Percentiles rank a stretch among this genome's conserved stretches.
phyloP scores from a whole-genome alignment of 2,113 vertebrate genomes.

The Pitta sordida region DNA sequence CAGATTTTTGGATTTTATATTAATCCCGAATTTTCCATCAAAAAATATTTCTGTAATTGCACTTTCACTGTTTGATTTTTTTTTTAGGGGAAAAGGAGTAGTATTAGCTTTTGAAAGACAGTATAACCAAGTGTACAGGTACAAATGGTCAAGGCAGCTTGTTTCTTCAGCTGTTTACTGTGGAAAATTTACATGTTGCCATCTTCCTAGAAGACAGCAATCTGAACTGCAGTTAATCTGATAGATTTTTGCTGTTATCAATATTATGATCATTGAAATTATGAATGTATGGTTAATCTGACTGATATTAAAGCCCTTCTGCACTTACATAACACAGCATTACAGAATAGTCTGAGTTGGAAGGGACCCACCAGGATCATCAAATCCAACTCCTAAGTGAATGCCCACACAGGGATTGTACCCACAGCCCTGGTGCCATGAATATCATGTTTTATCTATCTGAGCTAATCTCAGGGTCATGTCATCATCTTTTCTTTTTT shows the following conservation, averaged over 20 bases:
- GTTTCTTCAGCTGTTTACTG: not conserved
- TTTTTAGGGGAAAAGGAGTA: not conserved
- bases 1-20: not conserved
- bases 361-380: too few species aligned
- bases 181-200: not conserved
- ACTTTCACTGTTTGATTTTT: not conserved
- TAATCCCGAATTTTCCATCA: not conserved
- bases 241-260: not conserved
- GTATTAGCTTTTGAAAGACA: not conserved
- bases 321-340: not conserved
- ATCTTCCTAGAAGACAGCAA: not conserved
- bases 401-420: too few species aligned
- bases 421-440: too few species aligned
- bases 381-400: too few species aligned
- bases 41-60: not conserved
- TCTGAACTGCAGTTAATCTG: not conserved
- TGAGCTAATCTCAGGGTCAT: too few species aligned
- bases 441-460: too few species aligned
- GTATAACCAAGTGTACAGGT: not conserved
- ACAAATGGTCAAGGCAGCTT: not conserved
- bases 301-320: not conserved
- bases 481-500: too few species aligned
- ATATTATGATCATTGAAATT: not conserved
- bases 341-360: too few species aligned
- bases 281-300: not conserved